Evolutionary conservation across 2,888 invertebrate species (phyloP).

Genomic region (Syrphus vitripennis): DNA sequence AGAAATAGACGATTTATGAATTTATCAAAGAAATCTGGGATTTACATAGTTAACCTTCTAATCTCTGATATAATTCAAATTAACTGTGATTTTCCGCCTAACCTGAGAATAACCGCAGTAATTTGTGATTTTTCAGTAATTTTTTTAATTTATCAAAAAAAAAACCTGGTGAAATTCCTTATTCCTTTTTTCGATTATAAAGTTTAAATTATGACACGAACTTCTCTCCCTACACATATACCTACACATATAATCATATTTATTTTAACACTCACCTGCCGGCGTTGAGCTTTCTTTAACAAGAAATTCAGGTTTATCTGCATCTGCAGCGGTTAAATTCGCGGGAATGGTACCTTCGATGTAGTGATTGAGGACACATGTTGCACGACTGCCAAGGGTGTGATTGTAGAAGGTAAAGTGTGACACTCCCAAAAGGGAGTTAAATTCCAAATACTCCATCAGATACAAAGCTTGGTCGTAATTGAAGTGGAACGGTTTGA

Average conservation of each 20-base stretch:
- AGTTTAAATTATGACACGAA: neutral
- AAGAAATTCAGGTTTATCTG: constrained; percentile 64
- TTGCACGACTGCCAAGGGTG: constrained; percentile 90
- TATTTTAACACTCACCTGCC: constrained; percentile 26
- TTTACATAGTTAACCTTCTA: too few relatives aligned
- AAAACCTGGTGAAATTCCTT: neutral
- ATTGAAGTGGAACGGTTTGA: constrained; percentile 94
- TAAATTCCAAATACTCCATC: constrained; percentile 94
- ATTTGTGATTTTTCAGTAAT: too few relatives aligned
- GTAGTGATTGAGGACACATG: constrained; percentile 88
- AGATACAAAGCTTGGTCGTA: constrained; percentile 93
- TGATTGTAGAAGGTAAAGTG: constrained; percentile 96
- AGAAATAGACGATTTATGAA: too few relatives aligned
- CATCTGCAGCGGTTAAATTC: constrained; percentile 77
- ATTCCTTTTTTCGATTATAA: neutral
- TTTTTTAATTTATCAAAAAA: too few relatives aligned
- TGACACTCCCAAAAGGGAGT: constrained; percentile 90
- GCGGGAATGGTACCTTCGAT: constrained; percentile 78
- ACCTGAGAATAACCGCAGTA: too few relatives aligned
- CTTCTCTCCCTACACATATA: neutral
- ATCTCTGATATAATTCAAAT: too few relatives aligned
- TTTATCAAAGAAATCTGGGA: too few relatives aligned
- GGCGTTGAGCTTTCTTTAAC: constrained; percentile 54
- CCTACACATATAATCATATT: neutral
- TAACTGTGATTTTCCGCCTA: too few relatives aligned